Base-by-base conservation (phyloP, 2,797 vertebrate species). In the Staurois parvus region DNA sequence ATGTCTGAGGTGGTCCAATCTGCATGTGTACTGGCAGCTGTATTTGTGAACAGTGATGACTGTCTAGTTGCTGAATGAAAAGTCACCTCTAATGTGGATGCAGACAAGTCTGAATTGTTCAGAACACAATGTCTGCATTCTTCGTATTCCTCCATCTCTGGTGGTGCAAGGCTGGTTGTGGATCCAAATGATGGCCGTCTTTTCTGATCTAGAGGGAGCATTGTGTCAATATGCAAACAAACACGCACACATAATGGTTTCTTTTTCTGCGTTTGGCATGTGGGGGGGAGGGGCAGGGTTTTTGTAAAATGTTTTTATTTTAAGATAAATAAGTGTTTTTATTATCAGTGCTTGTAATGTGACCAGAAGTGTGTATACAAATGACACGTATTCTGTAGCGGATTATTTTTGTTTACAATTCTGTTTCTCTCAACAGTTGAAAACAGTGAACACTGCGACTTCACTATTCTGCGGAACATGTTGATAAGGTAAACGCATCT, bases 381-480 rank as follows among this genome's bases (percentile, higher is more conserved):
- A 13, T 45, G 2, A 45, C 12, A 45, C 13, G 42, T 3, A 45
- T 52, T 17, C 17, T 52, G 48, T 19, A 17, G 4, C 48, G 1
- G 17, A 19, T 17, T 17, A 2, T 48, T 17, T 15, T 52, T 17
- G 5, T 15, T 56, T 76, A 34, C 52, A 37, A 24, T 4, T 62
- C 17, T n/a, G 21, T 37, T 7, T 56, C 11, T 32, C 32, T 34
- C 21, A 56, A 56, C 89, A 99, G 98, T 99, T 93, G 98, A 99
- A 94, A 99, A 99, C 62, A 94, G 97, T 70, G 98, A 99, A 83
- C 98, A 99, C 92, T 99, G 98, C 90, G 98, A 99, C 91, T 99
- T 99, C 94, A 99, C 98, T 91, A 98, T 99, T 93, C 95, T 99
- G 91, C 95, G 98, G 91, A 97, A 99, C 91, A 99, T 99, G 98